phyloP scores from a whole-genome alignment of 2,113 vertebrate species.

The Channa maculata region DNA sequence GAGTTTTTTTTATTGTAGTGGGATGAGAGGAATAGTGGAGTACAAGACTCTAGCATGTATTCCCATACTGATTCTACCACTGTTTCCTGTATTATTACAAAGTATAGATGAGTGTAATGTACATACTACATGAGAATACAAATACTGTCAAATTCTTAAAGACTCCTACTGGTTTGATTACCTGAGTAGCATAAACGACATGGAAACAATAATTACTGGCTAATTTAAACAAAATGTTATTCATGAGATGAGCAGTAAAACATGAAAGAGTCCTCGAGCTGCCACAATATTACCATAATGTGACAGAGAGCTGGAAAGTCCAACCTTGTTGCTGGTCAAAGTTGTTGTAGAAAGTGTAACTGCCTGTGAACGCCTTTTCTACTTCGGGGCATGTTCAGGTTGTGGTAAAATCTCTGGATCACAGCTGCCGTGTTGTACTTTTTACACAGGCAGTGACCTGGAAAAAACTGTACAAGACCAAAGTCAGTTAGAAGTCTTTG shows the following conservation, averaged over 20 bases:
- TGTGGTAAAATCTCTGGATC: slow-evolving; percentile 37
- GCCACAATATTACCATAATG: background rate
- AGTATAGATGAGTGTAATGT: too few species aligned
- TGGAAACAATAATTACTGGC: too few species aligned
- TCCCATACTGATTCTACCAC: background rate
- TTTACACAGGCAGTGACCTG: slow-evolving; percentile 12
- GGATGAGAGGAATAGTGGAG: background rate
- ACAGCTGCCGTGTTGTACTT: slow-evolving; percentile 12
- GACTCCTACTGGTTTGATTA: too few species aligned
- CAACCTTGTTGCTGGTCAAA: slow-evolving; percentile 13
- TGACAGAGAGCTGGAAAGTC: slow-evolving; percentile 17
- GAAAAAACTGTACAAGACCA: slow-evolving; percentile 29
- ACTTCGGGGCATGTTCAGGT: slow-evolving; percentile 17
- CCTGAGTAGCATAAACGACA: too few species aligned
- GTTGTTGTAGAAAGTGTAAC: background rate
- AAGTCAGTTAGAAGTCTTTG: slow-evolving; percentile 31
- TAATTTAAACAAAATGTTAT: too few species aligned
- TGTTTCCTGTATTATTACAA: too few species aligned
- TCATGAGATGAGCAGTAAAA: background rate
- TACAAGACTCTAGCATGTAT: background rate
- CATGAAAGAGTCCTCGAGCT: background rate
- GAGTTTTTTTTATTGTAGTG: slow-evolving; percentile 2
- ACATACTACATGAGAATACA: background rate
- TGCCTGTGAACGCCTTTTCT: slow-evolving; percentile 4
- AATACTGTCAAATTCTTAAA: background rate